Conservation (phyloP, 2,113 vertebrate species). For the Pipa parva region DNA sequence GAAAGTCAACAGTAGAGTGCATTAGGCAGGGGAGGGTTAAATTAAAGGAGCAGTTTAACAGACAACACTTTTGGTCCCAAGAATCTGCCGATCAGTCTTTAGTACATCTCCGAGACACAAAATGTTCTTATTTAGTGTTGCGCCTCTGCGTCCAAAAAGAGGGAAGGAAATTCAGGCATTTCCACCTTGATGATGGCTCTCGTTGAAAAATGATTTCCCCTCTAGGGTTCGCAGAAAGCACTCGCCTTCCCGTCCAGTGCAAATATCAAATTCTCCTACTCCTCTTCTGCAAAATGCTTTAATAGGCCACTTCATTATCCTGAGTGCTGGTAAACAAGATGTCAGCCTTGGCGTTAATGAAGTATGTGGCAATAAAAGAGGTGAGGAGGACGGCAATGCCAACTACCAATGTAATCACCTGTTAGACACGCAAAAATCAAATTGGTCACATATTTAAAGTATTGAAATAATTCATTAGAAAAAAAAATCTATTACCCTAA, state of each 20-base stretch:
- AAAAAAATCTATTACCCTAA: too few relatives aligned
- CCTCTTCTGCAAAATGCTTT: conserved; percentile 45
- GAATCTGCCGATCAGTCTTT: background rate
- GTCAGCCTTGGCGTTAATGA: conserved; percentile 84
- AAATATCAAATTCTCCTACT: background rate
- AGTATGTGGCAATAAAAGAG: conserved; percentile 78
- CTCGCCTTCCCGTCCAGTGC: conserved; percentile 2
- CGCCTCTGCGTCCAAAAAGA: background rate
- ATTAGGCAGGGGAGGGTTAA: too few relatives aligned
- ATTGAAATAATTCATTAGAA: too few relatives aligned
- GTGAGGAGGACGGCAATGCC: conserved; percentile 71
- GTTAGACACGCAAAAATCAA: too few relatives aligned
- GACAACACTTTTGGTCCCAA: background rate
- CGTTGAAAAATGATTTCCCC: background rate
- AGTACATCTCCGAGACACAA: background rate
- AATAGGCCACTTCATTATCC: conserved; percentile 79
- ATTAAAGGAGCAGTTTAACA: too few relatives aligned
- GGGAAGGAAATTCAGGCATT: background rate
- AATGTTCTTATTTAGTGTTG: background rate
- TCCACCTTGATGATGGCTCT: background rate
- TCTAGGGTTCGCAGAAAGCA: conserved; percentile 28
- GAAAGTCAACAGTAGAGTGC: too few relatives aligned
- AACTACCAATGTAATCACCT: conserved; percentile 82
- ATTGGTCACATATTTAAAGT: too few relatives aligned
- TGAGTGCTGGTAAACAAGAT: conserved; percentile 74